Conservation (phyloP, 2,888 invertebrate species). For the Anodontia alba region DNA sequence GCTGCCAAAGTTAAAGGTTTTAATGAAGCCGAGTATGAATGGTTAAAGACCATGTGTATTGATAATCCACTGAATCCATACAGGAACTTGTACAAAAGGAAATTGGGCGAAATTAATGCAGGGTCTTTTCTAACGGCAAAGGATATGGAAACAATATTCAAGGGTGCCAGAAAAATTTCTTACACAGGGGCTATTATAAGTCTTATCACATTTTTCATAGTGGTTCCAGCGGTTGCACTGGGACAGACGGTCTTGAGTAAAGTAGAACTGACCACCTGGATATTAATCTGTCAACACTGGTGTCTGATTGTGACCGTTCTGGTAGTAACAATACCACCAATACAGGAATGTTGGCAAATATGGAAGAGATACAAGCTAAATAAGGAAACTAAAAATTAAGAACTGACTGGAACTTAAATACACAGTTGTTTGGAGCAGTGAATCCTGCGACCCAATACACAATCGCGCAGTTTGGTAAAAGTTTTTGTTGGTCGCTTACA, state of each 20-base stretch:
- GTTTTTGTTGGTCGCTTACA: no score
- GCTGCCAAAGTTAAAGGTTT: no score
- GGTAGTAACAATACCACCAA: slow-evolving; percentile 49
- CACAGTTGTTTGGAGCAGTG: no score
- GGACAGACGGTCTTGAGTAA: slow-evolving; percentile 35
- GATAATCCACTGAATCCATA: slow-evolving; percentile 77
- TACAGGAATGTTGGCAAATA: slow-evolving; percentile 53
- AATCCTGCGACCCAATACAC: no score
- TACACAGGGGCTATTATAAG: slow-evolving; percentile 29
- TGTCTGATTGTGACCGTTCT: slow-evolving; percentile 48
- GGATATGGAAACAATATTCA: slow-evolving; percentile 1
- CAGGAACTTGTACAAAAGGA: slow-evolving; percentile 64
- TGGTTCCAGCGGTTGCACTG: slow-evolving; percentile 44
- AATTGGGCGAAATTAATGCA: slow-evolving; percentile 58
- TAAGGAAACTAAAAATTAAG: no score
- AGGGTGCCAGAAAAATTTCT: not conserved
- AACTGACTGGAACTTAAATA: no score
- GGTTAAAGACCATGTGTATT: slow-evolving; percentile 74
- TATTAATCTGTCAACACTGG: slow-evolving; percentile 54
- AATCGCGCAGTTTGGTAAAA: no score
- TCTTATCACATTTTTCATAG: slow-evolving; percentile 31
- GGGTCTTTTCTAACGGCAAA: slow-evolving; percentile 20
- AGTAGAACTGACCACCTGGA: slow-evolving; percentile 41
- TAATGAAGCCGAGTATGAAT: slow-evolving; percentile 51
- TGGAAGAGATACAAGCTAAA: slow-evolving; percentile 36